Evolutionary conservation across 2,888 invertebrate genomes (phyloP), one percentile per base, ranked within the genome.

Genomic region (Hesperia comma): DNA sequence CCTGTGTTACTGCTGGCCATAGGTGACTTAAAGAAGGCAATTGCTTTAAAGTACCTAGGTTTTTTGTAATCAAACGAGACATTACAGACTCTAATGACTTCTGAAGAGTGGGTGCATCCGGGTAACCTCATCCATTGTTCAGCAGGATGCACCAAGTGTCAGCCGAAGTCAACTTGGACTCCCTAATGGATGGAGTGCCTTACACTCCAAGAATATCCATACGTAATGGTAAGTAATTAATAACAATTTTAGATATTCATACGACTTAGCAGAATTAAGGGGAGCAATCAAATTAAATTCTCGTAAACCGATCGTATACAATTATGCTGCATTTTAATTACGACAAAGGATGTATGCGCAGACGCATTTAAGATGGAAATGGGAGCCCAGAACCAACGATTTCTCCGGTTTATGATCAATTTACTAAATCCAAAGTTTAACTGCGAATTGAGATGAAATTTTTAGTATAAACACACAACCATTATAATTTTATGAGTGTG

Each of bases 381-480:
- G 62, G 58, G 60, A 46, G 54, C 63, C 60, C 54, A 68, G 62
- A 68, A 67, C 64, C 68, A 70, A 64, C 67, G 67, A 71, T 75
- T 69, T 74, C 60, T 57, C 64, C 63, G 61, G 69, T 77, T 85
- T 81, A 85, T 77, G 85, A 79, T 72, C 83, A 83, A 82, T 83
- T 82, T 76, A 75, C 73, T 74, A 70, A 74, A 77, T 78, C 73
- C 70, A 67, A 77, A 74, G 70, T 71, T 70, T 69, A 71, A 73
- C 66, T 66, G 72, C 60, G 56, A 56, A 40, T 43, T 55, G 67
- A 56, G 67, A 67, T 67, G 67, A 61, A 67, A 61, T 66, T 60
- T 57, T 60, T 54, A 60, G 41, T 61, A 72, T 73, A 76, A 78
- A 79, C 73, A 77, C 67, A 73, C 72, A 75, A 69, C 67, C 69